Percentiles rank a stretch among this genome's conserved stretches.
Conservation (phyloP, 2,888 invertebrate genomes). For the Hydriomena furcata region DNA sequence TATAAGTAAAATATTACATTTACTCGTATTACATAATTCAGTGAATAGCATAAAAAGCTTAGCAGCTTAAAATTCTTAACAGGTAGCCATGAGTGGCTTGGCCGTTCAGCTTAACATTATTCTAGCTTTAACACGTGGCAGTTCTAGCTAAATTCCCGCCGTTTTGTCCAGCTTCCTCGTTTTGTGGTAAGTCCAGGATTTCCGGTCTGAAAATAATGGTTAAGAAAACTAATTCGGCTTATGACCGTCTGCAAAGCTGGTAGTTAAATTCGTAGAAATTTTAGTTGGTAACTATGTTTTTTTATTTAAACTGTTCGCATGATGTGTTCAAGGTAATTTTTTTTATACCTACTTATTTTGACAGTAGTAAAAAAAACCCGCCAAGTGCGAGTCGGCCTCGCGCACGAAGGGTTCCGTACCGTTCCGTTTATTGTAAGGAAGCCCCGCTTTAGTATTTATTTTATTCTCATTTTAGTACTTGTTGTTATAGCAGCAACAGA, state of each 20-base stretch:
- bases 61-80: slow-evolving; percentile 27
- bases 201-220: slow-evolving; percentile 25
- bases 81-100: slow-evolving; percentile 26
- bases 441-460: too few relatives aligned
- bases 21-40: too few relatives aligned
- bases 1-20: slow-evolving; percentile 10
- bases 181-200: slow-evolving; percentile 33
- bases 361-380: too few relatives aligned
- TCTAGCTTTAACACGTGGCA: slow-evolving; percentile 30
- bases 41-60: slow-evolving; percentile 21
- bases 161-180: slow-evolving; percentile 30
- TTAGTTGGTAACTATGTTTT: too few relatives aligned
- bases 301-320: too few relatives aligned
- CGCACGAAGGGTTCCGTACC: too few relatives aligned
- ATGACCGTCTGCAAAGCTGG: slow-evolving; percentile 11
- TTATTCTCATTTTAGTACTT: too few relatives aligned
- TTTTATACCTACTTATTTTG: too few relatives aligned
- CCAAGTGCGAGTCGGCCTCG: too few relatives aligned
- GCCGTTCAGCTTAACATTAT: slow-evolving; percentile 33
- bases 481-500: too few relatives aligned
- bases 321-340: too few relatives aligned
- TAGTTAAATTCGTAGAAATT: background rate
- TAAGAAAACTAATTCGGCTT: slow-evolving; percentile 30
- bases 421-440: too few relatives aligned
- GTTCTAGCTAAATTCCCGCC: slow-evolving; percentile 29